phyloP scores from a whole-genome alignment of 2,888 invertebrate genomes.

The Drosophila atripex region DNA sequence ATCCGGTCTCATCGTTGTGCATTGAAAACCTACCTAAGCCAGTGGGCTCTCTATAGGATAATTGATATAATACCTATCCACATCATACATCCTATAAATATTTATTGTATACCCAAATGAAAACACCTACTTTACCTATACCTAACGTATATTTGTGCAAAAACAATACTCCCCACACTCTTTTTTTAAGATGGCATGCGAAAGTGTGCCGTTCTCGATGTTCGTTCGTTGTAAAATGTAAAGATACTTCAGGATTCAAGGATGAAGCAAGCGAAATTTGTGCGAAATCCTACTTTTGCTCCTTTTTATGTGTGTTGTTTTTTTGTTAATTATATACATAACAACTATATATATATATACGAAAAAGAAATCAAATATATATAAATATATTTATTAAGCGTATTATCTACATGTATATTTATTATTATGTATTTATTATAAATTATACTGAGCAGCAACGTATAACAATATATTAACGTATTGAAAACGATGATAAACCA shows the following conservation, averaged over 20 bases:
- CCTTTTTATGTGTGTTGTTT: conserved; percentile 82
- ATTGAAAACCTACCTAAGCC: conserved; percentile 30
- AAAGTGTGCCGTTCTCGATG: conserved; percentile 53
- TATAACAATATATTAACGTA: conserved; percentile 44
- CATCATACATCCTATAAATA: conserved; percentile 26
- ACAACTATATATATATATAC: conserved; percentile 69
- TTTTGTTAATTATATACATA: conserved; percentile 81
- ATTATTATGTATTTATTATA: conserved; percentile 80
- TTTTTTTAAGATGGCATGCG: conserved; percentile 43
- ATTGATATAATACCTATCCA: conserved; percentile 40
- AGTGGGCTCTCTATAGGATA: conserved; percentile 43
- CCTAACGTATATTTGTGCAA: conserved; percentile 65
- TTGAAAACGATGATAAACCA: conserved; percentile 29
- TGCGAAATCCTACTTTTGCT: conserved; percentile 72
- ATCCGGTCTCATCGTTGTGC: conserved; percentile 50
- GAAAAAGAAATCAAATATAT: conserved; percentile 69
- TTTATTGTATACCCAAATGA: conserved; percentile 30
- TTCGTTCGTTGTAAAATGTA: conserved; percentile 61
- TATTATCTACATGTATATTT: conserved; percentile 81
- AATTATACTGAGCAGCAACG: conserved; percentile 69
- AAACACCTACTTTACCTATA: conserved; percentile 51
- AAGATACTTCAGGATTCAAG: conserved; percentile 55
- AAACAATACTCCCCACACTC: conserved; percentile 67
- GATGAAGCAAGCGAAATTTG: conserved; percentile 50
- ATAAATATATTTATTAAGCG: conserved; percentile 78